A percentile compares a stretch with the other conserved stretches of the same genome.
Evolutionary conservation across 92 coral and sea anemone species (phyloP).

Genomic region (Zoanthus sociatus): DNA sequence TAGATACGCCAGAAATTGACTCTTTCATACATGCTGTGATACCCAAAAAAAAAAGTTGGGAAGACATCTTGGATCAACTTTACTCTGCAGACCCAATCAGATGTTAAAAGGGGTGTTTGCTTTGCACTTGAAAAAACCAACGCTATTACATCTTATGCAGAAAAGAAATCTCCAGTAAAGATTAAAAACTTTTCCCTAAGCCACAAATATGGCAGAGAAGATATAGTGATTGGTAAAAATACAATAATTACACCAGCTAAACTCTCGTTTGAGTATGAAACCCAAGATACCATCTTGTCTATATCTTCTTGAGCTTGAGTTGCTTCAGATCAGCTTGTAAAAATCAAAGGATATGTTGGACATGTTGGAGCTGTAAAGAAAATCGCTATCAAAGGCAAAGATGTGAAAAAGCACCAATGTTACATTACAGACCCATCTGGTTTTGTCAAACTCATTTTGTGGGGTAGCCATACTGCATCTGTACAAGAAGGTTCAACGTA

Average conservation of each 20-base stretch:
- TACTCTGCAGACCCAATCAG: slow-evolving; percentile 6
- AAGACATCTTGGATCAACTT: slow-evolving; percentile 1
- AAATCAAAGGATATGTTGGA: slow-evolving; percentile 33
- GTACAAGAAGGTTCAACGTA: slow-evolving; percentile 38
- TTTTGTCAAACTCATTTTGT: slow-evolving; percentile 41
- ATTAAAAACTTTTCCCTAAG: slow-evolving; percentile 14
- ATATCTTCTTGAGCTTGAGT: slow-evolving; percentile 30
- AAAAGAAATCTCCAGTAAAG: slow-evolving; percentile 1
- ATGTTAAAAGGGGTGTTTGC: slow-evolving; percentile 1
- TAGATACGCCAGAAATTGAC: slow-evolving; percentile 1
- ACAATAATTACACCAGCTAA: slow-evolving; percentile 25
- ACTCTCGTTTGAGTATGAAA: slow-evolving; percentile 9
- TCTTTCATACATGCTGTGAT: not conserved
- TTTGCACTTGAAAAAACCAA: slow-evolving; percentile 1
- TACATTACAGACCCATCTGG: slow-evolving; percentile 49
- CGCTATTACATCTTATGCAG: slow-evolving; percentile 4
- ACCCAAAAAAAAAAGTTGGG: slow-evolving; percentile 4
- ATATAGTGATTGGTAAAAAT: slow-evolving; percentile 26
- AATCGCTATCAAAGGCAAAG: not conserved
- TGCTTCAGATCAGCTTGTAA: slow-evolving; percentile 33
- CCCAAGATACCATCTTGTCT: slow-evolving; percentile 20
- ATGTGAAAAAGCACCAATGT: slow-evolving; percentile 45
- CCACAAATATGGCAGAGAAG: slow-evolving; percentile 50
- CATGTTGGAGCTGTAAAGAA: slow-evolving; percentile 31
- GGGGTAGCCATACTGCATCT: slow-evolving; percentile 49